Conservation (phyloP, 2,888 invertebrate genomes). For the Ptychoptera contaminata region DNA sequence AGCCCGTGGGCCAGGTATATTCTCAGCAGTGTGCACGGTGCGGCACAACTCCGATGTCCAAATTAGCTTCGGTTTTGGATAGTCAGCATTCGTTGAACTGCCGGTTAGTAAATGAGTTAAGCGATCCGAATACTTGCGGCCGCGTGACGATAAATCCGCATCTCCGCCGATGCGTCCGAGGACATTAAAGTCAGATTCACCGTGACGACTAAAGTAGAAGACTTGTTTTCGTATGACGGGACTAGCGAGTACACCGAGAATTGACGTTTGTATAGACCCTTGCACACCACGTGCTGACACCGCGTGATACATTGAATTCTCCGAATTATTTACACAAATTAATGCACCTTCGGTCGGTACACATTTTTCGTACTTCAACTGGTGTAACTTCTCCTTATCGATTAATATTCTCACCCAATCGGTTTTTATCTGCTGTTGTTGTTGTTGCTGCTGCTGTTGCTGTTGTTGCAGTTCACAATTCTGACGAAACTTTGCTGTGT, state of each 20-base stretch:
- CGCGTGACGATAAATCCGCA: conserved; percentile 67
- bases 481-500: conserved; percentile 23
- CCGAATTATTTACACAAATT: conserved; percentile 16
- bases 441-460: conserved; percentile 1
- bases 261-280: conserved; percentile 17
- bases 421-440: conserved; percentile 5
- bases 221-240: conserved; percentile 71
- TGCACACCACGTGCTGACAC: conserved; percentile 18
- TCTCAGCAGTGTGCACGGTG: conserved; percentile 75
- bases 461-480: conserved; percentile 11
- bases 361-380: conserved; percentile 14
- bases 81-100: conserved; percentile 19
- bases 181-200: conserved; percentile 84
- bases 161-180: conserved; percentile 85
- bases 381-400: conserved; percentile 12
- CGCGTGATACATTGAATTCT: conserved; percentile 15
- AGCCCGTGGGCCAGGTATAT: conserved; percentile 64
- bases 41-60: conserved; percentile 83
- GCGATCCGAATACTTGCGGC: conserved; percentile 58
- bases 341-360: conserved; percentile 15
- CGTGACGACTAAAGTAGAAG: conserved; percentile 85
- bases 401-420: conserved; percentile 15
- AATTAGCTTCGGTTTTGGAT: conserved; percentile 49
- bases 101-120: conserved; percentile 48
- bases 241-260: conserved; percentile 72